These are phyloP conservation scores for Australoheros scitulus DNA, from an alignment of 2,113 vertebrate genomes.

Conservation along the genomic window DNA sequence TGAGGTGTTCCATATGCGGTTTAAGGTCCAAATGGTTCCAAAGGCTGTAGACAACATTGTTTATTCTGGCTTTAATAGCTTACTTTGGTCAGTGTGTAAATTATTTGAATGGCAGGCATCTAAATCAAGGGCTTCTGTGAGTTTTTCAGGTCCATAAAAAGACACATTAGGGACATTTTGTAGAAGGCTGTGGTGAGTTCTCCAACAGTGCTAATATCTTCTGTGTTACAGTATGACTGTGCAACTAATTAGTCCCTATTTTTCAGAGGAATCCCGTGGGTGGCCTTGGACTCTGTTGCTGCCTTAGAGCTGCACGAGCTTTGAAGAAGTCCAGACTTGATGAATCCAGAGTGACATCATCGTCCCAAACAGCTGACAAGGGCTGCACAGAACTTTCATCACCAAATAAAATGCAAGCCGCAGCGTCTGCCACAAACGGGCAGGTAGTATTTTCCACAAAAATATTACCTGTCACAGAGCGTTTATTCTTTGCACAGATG, in stretches of 20 bases:
- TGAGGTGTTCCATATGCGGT: slow-evolving; percentile 71
- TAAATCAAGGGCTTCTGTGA: slow-evolving; percentile 28
- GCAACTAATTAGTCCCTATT: slow-evolving; percentile 8
- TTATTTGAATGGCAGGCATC: slow-evolving; percentile 39
- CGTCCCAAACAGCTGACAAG: slow-evolving; percentile 15
- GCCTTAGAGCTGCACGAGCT: neutral
- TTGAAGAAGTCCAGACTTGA: slow-evolving; percentile 7
- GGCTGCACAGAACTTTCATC: slow-evolving; percentile 19
- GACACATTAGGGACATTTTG: neutral
- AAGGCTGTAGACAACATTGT: slow-evolving; percentile 58
- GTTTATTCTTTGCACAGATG: slow-evolving; percentile 68
- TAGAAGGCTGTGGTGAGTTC: neutral
- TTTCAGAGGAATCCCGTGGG: neutral
- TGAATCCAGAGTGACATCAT: slow-evolving; percentile 4
- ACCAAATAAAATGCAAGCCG: slow-evolving; percentile 40
- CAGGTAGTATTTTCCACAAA: slow-evolving; percentile 34
- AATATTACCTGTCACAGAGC: slow-evolving; percentile 36
- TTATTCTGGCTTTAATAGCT: slow-evolving; percentile 54
- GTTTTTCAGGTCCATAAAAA: slow-evolving; percentile 8
- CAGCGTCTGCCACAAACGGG: slow-evolving; percentile 6
- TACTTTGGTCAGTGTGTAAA: slow-evolving; percentile 45
- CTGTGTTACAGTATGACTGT: neutral
- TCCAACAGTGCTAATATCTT: slow-evolving; percentile 8
- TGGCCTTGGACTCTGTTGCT: slow-evolving; percentile 15
- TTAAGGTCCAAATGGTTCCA: slow-evolving; percentile 50